phyloP scores from a whole-genome alignment of 2,113 vertebrate genomes.

The Xenopus laevis region DNA sequence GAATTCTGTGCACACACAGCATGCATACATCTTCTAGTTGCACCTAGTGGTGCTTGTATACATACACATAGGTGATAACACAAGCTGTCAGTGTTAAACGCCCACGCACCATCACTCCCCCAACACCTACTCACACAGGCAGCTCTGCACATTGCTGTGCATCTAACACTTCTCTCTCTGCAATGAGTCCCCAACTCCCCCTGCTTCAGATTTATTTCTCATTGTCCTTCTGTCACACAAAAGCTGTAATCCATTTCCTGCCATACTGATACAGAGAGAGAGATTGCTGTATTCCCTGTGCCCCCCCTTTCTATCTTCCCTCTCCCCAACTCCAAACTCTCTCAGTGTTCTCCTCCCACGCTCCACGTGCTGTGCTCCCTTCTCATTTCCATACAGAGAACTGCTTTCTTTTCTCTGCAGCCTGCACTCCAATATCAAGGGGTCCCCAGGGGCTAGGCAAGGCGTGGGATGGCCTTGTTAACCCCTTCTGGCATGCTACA shows the following conservation, averaged over 20 bases:
- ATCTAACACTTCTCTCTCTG: constrained; percentile 29
- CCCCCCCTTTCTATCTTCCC: not conserved
- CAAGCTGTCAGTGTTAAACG: constrained; percentile 34
- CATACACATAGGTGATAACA: constrained; percentile 45
- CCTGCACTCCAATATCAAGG: not conserved
- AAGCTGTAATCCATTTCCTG: constrained; percentile 43
- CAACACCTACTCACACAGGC: constrained; percentile 39
- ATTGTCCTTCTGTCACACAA: constrained; percentile 44
- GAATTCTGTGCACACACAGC: constrained; percentile 1
- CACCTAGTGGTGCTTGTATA: constrained; percentile 35
- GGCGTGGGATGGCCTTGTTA: constrained; percentile 3
- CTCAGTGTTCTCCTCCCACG: constrained; percentile 31
- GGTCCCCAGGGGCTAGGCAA: not conserved
- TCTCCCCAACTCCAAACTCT: not conserved
- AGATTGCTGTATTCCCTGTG: constrained; percentile 28
- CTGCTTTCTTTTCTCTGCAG: constrained; percentile 17
- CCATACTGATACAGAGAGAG: constrained; percentile 29
- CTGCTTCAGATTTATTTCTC: constrained; percentile 28
- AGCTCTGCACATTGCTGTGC: constrained; percentile 8
- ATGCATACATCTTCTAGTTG: constrained; percentile 6
- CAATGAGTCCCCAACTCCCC: constrained; percentile 29
- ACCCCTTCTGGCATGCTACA: not conserved
- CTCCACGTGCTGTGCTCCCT: constrained; percentile 24
- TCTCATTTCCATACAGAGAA: constrained; percentile 10
- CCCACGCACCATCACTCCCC: constrained; percentile 31